Evolutionary conservation across 2,113 vertebrate genomes (phyloP), one percentile per base, ranked within the genome.

Genomic region (Oostethus manadensis): DNA sequence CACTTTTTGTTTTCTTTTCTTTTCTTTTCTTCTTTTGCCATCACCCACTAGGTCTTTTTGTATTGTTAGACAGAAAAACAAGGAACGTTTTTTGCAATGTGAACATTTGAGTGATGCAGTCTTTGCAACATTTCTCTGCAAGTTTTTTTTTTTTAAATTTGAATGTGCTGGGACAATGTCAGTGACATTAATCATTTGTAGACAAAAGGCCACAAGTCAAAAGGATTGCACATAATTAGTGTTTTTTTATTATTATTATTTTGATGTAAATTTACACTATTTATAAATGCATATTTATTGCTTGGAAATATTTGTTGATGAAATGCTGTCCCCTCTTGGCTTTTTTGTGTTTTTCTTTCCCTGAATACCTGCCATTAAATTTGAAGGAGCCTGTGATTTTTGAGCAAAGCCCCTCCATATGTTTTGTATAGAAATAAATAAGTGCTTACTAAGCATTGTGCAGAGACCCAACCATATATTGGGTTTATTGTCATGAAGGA

Each of bases 241-340:
- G 92, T 93, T 95, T 56, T 70, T 35, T 68, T 77, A 51, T 79
- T 93, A 94, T 95, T 92, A 92, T 66, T 76, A 93, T 96, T 92
- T 94, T 92, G 89, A 93, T 97, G 94, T 97, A 96, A 95, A 97
- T 96, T 94, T 93, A 96, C 93, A 95, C 93, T 98, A 98, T 98
- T 98, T 98, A 98, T 98, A 98, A 98, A 97, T 95, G 92, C 94
- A 94, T 97, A 98, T 98, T 98, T 98, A 98, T 98, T 98, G 94
- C 93, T 96, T 96, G 94, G 92, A 95, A 92, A 94, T 98, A 94
- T 96, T 98, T 98, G 94, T 98, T 91, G 90, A 97, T 97, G 93
- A 93, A 97, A 98, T 97, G 93, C 94, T 96, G 93, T 95, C 92
- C 92, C 38, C 38, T 10, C 38, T 13, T 10, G 13, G 10, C 11